Evolutionary conservation across 2,113 vertebrate genomes (phyloP).

Genomic region (Choloepus hoffmanni): DNA sequence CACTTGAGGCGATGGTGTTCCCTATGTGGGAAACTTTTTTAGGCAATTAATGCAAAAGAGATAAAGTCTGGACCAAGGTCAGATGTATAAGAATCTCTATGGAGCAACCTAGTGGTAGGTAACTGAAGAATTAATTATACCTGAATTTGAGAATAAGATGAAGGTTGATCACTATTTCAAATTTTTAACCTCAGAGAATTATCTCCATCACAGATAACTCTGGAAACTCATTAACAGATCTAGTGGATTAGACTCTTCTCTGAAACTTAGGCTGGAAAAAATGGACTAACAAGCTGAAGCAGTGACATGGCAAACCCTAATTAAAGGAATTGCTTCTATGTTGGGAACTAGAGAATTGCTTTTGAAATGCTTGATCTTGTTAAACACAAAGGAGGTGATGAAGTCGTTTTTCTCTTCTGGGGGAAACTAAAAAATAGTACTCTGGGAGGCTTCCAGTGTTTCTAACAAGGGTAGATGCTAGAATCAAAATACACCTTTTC

Average conservation of each 20-base stretch:
- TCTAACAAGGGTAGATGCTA: not conserved
- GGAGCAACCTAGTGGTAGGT: constrained; percentile 73
- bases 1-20: constrained; percentile 80
- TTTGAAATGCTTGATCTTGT: constrained; percentile 42
- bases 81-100: constrained; percentile 81
- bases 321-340: constrained; percentile 47
- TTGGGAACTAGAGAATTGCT: not conserved
- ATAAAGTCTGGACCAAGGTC: constrained; percentile 83
- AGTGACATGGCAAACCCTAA: constrained; percentile 59
- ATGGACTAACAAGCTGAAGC: constrained; percentile 64
- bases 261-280: constrained; percentile 81
- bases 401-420: not conserved
- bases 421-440: not conserved
- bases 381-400: not conserved
- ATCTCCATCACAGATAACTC: constrained; percentile 76
- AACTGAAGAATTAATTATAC: constrained; percentile 85
- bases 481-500: not conserved
- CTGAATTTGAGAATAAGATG: constrained; percentile 65
- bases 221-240: constrained; percentile 85
- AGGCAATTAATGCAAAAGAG: constrained; percentile 85
- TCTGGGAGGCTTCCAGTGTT: not conserved
- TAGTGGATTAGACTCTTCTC: constrained; percentile 79
- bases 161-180: constrained; percentile 84
- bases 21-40: constrained; percentile 74
- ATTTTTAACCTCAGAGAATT: constrained; percentile 84